Percentiles rank a stretch among this genome's conserved stretches.
Evolutionary conservation across 1,140 invertebrate species (phyloP).

Genomic region (Aphelenchoides besseyi): DNA sequence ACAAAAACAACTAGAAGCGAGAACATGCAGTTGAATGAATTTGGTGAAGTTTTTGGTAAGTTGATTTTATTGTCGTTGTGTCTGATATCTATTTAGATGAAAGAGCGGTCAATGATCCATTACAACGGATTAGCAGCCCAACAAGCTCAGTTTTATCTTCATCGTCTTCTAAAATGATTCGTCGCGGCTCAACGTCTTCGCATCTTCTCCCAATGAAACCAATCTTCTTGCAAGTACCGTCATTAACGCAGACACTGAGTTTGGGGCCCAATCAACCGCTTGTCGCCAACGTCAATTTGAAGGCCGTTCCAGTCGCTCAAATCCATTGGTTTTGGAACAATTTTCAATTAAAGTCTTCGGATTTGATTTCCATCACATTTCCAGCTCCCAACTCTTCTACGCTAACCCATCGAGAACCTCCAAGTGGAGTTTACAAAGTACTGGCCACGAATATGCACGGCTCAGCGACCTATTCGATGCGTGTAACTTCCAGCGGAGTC

Average conservation of each 20-base stretch:
- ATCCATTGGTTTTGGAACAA: constrained; percentile 52
- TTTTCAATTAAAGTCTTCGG: constrained; percentile 44
- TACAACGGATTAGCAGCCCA: too few relatives aligned
- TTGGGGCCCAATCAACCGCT: not conserved
- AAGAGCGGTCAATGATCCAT: too few relatives aligned
- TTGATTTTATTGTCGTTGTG: not conserved
- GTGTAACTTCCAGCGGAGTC: constrained; percentile 29
- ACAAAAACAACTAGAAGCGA: not conserved
- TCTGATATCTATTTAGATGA: too few relatives aligned
- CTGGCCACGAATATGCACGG: constrained; percentile 44
- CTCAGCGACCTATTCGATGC: constrained; percentile 28
- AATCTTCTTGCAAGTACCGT: not conserved
- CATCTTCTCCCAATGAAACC: not conserved
- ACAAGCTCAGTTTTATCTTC: too few relatives aligned
- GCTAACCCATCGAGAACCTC: constrained; percentile 31
- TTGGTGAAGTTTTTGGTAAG: not conserved
- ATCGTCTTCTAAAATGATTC: not conserved
- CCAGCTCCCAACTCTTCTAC: constrained; percentile 19
- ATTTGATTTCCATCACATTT: constrained; percentile 21
- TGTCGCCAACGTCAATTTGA: not conserved
- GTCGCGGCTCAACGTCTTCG: not conserved
- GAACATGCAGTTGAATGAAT: not conserved
- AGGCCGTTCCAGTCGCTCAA: constrained; percentile 6
- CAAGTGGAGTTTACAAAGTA: constrained; percentile 40
- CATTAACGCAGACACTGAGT: not conserved